Evolutionary conservation across 2,113 vertebrate species (phyloP).

Genomic region (Helogale parvula): DNA sequence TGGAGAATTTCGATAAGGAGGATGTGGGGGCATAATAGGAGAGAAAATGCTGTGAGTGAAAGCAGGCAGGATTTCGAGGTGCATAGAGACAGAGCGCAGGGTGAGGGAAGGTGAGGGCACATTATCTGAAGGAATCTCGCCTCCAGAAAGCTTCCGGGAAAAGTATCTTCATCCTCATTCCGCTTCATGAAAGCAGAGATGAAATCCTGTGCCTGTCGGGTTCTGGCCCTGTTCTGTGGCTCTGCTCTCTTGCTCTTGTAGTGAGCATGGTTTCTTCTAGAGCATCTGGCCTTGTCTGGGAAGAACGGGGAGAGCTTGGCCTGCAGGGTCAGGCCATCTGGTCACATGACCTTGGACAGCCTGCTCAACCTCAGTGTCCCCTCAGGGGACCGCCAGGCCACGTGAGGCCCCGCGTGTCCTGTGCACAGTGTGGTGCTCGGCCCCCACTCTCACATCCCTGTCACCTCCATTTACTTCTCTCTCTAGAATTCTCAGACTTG

Average conservation of each 20-base stretch:
- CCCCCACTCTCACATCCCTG: not conserved
- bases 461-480: not conserved
- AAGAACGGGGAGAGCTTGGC: not conserved
- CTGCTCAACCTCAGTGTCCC: not conserved
- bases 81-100: not conserved
- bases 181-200: not conserved
- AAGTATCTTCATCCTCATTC: not conserved
- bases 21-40: not conserved
- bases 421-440: not conserved
- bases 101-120: not conserved
- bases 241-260: not conserved
- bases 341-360: not conserved
- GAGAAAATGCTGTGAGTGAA: not conserved
- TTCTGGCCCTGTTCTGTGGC: not conserved
- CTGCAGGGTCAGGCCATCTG: not conserved
- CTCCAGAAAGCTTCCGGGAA: not conserved
- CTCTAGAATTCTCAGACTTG: not conserved
- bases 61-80: not conserved
- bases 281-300: not conserved
- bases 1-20: not conserved
- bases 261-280: not conserved
- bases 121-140: not conserved
- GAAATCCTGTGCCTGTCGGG: not conserved
- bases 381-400: not conserved
- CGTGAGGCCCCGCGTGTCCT: not conserved